phyloP scores from a whole-genome alignment of 2,113 vertebrate species.

The Pedetes capensis region DNA sequence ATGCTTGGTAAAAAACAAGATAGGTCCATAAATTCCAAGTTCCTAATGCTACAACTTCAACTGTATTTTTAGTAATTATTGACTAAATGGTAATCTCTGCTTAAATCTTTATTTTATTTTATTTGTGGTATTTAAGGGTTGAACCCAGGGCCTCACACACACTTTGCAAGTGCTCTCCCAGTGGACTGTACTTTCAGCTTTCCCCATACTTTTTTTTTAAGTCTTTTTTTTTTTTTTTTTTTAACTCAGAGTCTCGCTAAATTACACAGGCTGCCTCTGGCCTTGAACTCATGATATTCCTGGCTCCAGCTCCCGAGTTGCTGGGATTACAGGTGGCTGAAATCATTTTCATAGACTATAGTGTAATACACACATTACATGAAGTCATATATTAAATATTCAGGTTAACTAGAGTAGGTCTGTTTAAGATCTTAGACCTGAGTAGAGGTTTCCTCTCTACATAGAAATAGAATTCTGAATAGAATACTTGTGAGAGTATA shows the following conservation, averaged over 20 bases:
- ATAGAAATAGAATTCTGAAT: constrained; percentile 22
- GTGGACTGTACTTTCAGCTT: too few species aligned
- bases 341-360: not conserved
- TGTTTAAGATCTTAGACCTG: not conserved
- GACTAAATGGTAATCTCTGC: not conserved
- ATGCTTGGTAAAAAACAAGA: not conserved
- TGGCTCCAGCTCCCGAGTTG: too few species aligned
- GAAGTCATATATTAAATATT: not conserved
- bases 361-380: not conserved
- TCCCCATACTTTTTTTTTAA: too few species aligned
- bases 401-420: not conserved
- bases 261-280: too few species aligned
- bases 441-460: not conserved
- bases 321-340: too few species aligned
- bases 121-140: too few species aligned
- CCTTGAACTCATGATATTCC: too few species aligned
- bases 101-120: too few species aligned
- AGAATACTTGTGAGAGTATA: not conserved
- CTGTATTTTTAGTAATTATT: not conserved
- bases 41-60: not conserved
- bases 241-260: too few species aligned
- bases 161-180: too few species aligned
- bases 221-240: too few species aligned
- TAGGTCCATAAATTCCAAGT: not conserved
- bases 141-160: too few species aligned